Evolutionary conservation across 2,888 invertebrate genomes (phyloP).

Genomic region (Cosmia pyralina): DNA sequence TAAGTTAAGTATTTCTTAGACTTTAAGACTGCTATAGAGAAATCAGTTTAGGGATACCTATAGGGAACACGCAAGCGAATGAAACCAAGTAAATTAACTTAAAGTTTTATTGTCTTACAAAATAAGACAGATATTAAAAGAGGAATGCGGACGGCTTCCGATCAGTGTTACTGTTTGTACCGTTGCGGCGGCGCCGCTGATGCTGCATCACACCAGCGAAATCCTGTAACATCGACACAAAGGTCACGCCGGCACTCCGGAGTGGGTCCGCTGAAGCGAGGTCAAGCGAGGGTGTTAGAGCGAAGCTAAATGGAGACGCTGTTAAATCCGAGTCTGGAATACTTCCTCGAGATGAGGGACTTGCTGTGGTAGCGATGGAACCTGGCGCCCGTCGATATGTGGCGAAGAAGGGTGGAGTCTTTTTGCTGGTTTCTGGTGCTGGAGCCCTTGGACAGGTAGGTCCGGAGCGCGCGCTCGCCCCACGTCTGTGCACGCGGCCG

Average conservation of each 20-base stretch:
- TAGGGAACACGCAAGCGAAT: conserved; percentile 75
- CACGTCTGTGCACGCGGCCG: conserved; percentile 95
- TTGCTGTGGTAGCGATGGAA: conserved; percentile 94
- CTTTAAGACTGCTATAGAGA: background rate
- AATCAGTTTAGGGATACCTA: conserved; percentile 1
- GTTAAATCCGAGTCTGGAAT: conserved; percentile 90
- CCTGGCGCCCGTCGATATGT: conserved; percentile 92
- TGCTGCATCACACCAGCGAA: conserved; percentile 82
- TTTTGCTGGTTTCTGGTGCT: conserved; percentile 85
- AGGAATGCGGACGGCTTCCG: conserved; percentile 87
- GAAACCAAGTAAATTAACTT: conserved; percentile 79
- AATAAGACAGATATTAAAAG: conserved; percentile 79
- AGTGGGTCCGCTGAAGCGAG: conserved; percentile 82
- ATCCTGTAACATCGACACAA: conserved; percentile 88
- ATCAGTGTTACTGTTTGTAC: conserved; percentile 68
- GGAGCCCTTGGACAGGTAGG: conserved; percentile 91
- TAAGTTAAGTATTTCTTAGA: conserved; percentile 1
- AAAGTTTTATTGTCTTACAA: conserved; percentile 87
- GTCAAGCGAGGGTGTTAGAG: conserved; percentile 86
- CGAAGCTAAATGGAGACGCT: conserved; percentile 88
- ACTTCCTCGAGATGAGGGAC: conserved; percentile 94
- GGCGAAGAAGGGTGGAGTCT: conserved; percentile 90
- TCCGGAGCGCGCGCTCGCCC: conserved; percentile 95
- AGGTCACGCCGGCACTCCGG: conserved; percentile 84
- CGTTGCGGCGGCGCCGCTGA: conserved; percentile 64